Percentiles rank a stretch among this genome's conserved stretches.
Conservation (phyloP, 64 coral and sea anemone genomes). For the Pocillopora damicornis region DNA sequence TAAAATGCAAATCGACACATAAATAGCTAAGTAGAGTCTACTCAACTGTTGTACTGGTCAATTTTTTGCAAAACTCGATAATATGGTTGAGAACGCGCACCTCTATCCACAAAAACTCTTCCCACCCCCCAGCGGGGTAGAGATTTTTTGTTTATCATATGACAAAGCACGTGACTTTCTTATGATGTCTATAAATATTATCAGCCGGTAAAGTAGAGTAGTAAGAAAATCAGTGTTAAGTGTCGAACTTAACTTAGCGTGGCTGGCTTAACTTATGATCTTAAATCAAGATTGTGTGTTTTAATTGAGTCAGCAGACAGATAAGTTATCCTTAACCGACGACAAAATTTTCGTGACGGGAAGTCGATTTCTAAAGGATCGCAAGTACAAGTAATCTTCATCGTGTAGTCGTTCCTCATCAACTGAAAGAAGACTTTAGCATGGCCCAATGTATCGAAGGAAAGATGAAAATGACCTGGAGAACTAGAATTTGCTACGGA, state of each 20-base stretch:
- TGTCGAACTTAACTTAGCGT: no score
- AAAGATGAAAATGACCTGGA: conserved; percentile 17
- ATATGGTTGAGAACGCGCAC: background rate
- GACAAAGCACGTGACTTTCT: conserved; percentile 3
- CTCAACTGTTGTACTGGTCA: background rate
- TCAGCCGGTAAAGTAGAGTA: background rate
- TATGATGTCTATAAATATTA: background rate
- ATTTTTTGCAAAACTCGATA: background rate
- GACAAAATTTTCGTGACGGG: background rate
- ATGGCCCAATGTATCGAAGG: background rate
- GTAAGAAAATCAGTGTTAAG: no score
- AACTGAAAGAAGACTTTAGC: background rate
- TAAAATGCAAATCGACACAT: no score
- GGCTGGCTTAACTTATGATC: no score
- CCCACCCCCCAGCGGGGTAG: background rate
- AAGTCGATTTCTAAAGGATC: no score
- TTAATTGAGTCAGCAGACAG: no score
- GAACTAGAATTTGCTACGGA: conserved; percentile 79
- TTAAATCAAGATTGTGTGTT: no score
- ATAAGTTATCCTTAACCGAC: no score
- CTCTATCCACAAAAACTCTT: background rate
- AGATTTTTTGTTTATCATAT: background rate
- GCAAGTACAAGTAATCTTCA: background rate
- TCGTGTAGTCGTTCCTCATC: background rate
- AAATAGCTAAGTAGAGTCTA: no score